Evolutionary conservation across 1,140 invertebrate genomes (phyloP), one percentile per base, ranked within the genome.

Genomic region (Mylabris phalerata): DNA sequence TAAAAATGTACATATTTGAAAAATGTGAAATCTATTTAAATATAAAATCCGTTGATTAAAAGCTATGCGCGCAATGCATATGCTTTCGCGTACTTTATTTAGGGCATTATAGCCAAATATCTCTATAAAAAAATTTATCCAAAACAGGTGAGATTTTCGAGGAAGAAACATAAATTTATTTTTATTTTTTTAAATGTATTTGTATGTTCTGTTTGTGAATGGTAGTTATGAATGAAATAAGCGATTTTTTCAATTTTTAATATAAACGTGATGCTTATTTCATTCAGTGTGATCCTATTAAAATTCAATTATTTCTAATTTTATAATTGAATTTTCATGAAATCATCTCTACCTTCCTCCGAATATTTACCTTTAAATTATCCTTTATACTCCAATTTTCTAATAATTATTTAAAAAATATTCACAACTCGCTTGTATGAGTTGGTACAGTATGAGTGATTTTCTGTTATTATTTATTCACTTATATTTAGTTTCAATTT

Each of bases 1-100:
- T 45, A 47, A 46, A 46, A 55, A 48, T 55, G 52, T 46, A 55
- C 48, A 55, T 55, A 55, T 45, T 48, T 54, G 46, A 46, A 52
- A 59, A 50, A 56, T 61, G 62, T 64, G 57, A 59, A 64, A 55
- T 62, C 60, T 50, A 46, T 47, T 43, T 48, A 57, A 58, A 48
- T 42, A 42, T 42, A 42, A 42, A 42, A 42, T 3, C 60, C 63
- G 63, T 66, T 63, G 41, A 55, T 57, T 41, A 39, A 58, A 62
- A 61, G 65, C 60, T 60, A 50, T 72, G 72, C 72, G 72, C 71
- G 70, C 70, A 74, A 72, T 73, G 72, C 72, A 73, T 61, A 65
- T 51, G 67, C 67, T 71, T 64, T 42, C 71, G 72, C 63, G 61
- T 60, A n/a, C 41, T n/a, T 4, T 42, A 42, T 42, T 42, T 42